Evolutionary conservation across 2,888 invertebrate genomes (phyloP), one percentile per base, ranked within the genome.

Genomic region (Noctua pronuba): DNA sequence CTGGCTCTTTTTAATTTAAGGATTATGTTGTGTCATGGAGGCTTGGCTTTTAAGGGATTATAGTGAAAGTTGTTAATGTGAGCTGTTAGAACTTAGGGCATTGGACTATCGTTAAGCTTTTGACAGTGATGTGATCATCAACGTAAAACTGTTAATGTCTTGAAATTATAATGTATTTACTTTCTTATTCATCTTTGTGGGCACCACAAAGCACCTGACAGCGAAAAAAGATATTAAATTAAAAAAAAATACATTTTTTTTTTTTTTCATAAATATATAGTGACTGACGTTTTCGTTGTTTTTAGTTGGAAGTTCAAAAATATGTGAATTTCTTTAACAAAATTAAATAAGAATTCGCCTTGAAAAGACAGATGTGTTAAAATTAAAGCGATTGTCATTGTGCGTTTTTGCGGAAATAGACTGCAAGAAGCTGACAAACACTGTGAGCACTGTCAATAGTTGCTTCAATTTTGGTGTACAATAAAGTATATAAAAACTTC

Each of bases 11-110:
- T 83, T 77, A 85, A 86, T 86, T 79, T 86, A 86, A 90, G 89
- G 91, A 93, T 93, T 93, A 92, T 73, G 82, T 89, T 87, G 83
- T 87, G 88, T 87, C 88, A 88, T 86, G 80, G 77, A 73, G 75
- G 80, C 83, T 83, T 70, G 73, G 74, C 76, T 90, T 87, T 87
- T 86, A 90, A 91, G 89, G 91, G 92, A 93, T 93, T 93, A 92
- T 72, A 83, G 92, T 86, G 92, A 93, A 92, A 93, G 92, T 90
- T 87, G 84, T 88, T 89, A 90, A 88, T 86, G 78, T 83, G 67
- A 74, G 70, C 75, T 73, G 79, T 88, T 87, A 82, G 86, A 85
- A 83, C 83, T 73, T 79, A 65, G 66, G 62, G 80, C 62, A 46
- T 68, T 49, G 21, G 68, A 31, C 16, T 74, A 44, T 73, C 46